Evolutionary conservation across 92 coral and sea anemone genomes (phyloP).

Genomic region (Parazoanthus darwini): DNA sequence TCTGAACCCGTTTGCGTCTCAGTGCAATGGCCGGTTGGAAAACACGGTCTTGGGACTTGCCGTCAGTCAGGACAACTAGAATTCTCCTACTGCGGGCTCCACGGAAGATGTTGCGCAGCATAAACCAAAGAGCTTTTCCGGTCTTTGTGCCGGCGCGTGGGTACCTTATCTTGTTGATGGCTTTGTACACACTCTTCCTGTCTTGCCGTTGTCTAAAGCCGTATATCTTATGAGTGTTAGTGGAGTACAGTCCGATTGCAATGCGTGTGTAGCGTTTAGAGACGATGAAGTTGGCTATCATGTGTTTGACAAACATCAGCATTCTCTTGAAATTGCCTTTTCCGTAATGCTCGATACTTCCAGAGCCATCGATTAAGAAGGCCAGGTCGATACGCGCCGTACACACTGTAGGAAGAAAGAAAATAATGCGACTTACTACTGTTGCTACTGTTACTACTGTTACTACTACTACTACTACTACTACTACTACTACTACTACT

Average conservation of each 20-base stretch:
- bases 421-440: too few species aligned
- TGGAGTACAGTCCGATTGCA: conserved; percentile 71
- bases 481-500: too few species aligned
- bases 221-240: conserved; percentile 66
- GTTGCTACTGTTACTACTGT: too few species aligned
- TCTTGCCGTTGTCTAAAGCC: conserved; percentile 64
- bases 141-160: conserved; percentile 85
- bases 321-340: conserved; percentile 84
- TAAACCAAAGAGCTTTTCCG: conserved; percentile 80
- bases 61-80: conserved; percentile 81
- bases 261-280: conserved; percentile 76
- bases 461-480: too few species aligned
- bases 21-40: conserved; percentile 67
- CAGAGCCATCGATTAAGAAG: conserved; percentile 94
- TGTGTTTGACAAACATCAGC: conserved; percentile 70
- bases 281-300: conserved; percentile 70
- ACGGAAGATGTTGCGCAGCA: conserved; percentile 58
- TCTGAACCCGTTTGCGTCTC: conserved; percentile 51
- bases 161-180: conserved; percentile 69
- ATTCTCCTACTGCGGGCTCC: conserved; percentile 54
- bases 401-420: conserved; percentile 54
- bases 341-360: conserved; percentile 84
- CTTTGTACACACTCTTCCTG: conserved; percentile 46
- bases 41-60: conserved; percentile 75
- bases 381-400: conserved; percentile 74